Conservation (phyloP, 1,140 invertebrate genomes). For the Brachionus calyciflorus region DNA sequence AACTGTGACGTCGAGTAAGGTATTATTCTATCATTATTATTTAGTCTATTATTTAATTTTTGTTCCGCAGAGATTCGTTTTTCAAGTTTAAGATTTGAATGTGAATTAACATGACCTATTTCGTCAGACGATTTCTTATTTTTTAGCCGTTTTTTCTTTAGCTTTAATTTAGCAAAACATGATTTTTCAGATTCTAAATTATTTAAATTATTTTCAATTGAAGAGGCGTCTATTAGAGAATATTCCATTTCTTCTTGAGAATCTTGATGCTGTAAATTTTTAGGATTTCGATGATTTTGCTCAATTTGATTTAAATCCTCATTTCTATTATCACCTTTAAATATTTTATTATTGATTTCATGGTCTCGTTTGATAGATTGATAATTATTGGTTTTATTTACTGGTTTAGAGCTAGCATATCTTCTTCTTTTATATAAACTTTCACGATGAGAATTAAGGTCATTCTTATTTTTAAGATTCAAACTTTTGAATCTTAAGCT, state of each 20-base stretch:
- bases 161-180: not conserved
- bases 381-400: not conserved
- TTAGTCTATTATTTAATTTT: not conserved
- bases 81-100: too few species aligned
- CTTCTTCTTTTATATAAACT: slow-evolving; percentile 13
- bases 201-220: slow-evolving; percentile 34
- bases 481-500: slow-evolving; percentile 10
- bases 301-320: not conserved
- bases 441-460: not conserved
- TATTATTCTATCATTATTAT: not conserved
- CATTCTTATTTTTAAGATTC: not conserved
- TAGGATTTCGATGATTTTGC: not conserved
- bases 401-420: not conserved
- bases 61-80: too few species aligned
- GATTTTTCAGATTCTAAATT: not conserved
- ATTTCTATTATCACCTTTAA: too few species aligned
- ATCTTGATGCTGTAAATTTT: not conserved
- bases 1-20: slow-evolving; percentile 26
- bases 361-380: slow-evolving; percentile 8
- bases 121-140: slow-evolving; percentile 8
- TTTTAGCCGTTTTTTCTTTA: not conserved
- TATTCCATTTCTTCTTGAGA: slow-evolving; percentile 8
- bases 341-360: not conserved
- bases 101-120: too few species aligned
- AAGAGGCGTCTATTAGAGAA: slow-evolving; percentile 26